Evolutionary conservation across 1,140 invertebrate species (phyloP), one percentile per base, ranked within the genome.

Genomic region (Contarinia nasturtii): DNA sequence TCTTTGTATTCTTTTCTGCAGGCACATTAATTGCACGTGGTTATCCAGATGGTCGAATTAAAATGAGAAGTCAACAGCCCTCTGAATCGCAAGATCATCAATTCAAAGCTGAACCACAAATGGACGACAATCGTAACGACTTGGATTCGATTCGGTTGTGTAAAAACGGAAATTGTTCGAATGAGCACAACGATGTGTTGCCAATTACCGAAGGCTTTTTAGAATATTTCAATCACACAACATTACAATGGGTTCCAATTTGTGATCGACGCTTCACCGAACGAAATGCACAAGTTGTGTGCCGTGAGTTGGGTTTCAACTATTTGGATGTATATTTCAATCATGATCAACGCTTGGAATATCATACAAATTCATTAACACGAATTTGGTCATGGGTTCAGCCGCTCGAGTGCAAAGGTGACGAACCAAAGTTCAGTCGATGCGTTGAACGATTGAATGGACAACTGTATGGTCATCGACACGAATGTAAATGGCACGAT

Each of bases 181-280:
- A 65, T 8, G 65, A 58, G 55, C 65, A 70, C 46, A 67, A 71
- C 47, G 55, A 67, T n/a, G 54, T 58, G 10, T 65, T 66, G 15
- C 54, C 65, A 38, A 67, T 64, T 1, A 75, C 75, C 20, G 78
- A 82, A 72, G 83, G 82, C 34, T 99, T 97, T 57, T 64, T 99
- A 33, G 88, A 98, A 67, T 82, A 93, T 54, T 98, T 87, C 60
- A 99, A 98, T 63, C 71, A 69, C 47, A 97, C 94, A 4, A 94
- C 91, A 0, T 65, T 89, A 10, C 90, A 97, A 61, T 97, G 92
- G 90, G 85, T 95, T 36, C 88, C 95, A 0, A 79, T 97, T 59
- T 99, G 96, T 66, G 95, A 99, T 69, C 73, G 75, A 44, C 71
- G 90, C 48, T 98, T 98, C 60, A 94, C 88, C 0, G 86, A 94